Base-by-base conservation (phyloP, 2,888 invertebrate species). In the Synergus gifuensis region DNA sequence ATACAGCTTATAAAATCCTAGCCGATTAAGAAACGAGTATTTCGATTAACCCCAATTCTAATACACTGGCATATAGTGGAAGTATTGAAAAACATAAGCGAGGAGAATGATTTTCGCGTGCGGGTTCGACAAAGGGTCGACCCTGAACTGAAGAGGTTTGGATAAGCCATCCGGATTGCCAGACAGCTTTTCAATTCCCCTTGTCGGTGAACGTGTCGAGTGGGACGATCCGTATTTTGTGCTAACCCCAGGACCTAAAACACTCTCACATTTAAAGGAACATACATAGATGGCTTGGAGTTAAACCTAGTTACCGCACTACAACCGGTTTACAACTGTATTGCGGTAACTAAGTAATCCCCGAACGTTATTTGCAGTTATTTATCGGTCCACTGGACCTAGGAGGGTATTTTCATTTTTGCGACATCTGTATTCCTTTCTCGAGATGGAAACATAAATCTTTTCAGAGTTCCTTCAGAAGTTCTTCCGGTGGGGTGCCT, bases 311-410 rank as follows among this genome's bases (percentile, higher is more conserved):
- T 89, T 89, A 88, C 85, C 83, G 85, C 82, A 81, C 79, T 82
- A 83, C 84, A 82, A 82, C 82, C 83, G 82, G 80, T 81, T 78
- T 84, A 86, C 88, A 87, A 89, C 86, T 88, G 87, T 89, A 88
- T 88, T 89, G 90, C 90, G 90, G 91, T 91, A 91, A 91, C 90
- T 90, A 89, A 90, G 90, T 91, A 91, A 91, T 91, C 91, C 90
- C 87, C 89, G 86, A 90, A 90, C 88, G 90, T 91, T 91, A 91
- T 91, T 91, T 89, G 91, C 86, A 89, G 90, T 91, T 91, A 91
- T 91, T 90, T 91, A 85, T 90, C 91, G 91, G 86, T 91, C 86
- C 86, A 83, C 80, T 87, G 88, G 83, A 83, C 85, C 78, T 81
- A 80, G 83, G 78, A 86, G 85, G 81, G 81, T 82, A 83, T 87